Evolutionary conservation across 2,113 vertebrate genomes (phyloP).

Genomic region (Megaceryle maxima): DNA sequence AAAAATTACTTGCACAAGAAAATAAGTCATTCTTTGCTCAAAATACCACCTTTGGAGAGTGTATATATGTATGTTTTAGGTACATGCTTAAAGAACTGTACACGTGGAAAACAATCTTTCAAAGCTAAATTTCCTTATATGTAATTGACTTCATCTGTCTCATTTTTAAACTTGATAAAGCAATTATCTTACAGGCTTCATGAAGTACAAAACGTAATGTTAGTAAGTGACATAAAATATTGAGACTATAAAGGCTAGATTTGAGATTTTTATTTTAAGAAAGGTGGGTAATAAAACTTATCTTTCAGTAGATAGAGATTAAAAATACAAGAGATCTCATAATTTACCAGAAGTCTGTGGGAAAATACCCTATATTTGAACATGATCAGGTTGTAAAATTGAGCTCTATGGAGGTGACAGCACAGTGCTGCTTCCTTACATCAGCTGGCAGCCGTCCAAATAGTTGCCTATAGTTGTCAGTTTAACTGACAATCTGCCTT

Average conservation of each 20-base stretch:
- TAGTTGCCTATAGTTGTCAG: background rate
- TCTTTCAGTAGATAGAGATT: background rate
- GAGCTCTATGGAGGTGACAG: background rate
- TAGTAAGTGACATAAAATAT: background rate
- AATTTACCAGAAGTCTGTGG: background rate
- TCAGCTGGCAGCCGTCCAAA: background rate
- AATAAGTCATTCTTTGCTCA: background rate
- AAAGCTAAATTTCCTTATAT: background rate
- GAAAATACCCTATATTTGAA: background rate
- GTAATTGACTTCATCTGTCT: background rate
- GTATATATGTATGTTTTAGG: background rate
- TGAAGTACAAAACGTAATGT: background rate
- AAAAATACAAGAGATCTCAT: background rate
- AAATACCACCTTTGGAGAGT: background rate
- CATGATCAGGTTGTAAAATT: background rate
- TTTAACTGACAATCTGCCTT: background rate
- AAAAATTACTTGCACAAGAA: background rate
- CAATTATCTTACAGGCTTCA: background rate
- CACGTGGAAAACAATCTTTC: background rate
- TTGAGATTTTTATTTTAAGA: background rate
- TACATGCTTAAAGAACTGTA: background rate
- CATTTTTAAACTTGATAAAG: background rate
- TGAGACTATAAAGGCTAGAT: background rate
- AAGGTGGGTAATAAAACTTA: rapidly evolving
- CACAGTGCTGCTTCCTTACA: background rate